Evolutionary conservation across 2,888 invertebrate species (phyloP).

Genomic region (Eulithis prunata): DNA sequence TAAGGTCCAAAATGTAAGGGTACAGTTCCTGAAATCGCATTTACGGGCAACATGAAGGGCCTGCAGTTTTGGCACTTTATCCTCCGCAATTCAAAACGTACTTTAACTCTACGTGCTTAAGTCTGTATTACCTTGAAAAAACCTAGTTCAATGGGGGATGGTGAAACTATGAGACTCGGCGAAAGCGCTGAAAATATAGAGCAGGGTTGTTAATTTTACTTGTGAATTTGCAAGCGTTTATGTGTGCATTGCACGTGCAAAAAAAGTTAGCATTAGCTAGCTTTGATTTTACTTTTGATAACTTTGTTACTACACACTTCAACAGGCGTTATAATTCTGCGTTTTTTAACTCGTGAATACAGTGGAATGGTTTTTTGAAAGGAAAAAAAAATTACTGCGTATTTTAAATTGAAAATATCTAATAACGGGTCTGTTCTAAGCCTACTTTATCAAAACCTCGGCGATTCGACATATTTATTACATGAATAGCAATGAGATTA

Average conservation of each 20-base stretch:
- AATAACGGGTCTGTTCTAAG: too few relatives aligned
- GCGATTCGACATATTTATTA: slow-evolving; percentile 26
- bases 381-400: too few relatives aligned
- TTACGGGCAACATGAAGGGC: slow-evolving; percentile 66
- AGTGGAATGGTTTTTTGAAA: too few relatives aligned
- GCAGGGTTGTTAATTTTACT: slow-evolving; percentile 48
- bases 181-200: slow-evolving; percentile 62
- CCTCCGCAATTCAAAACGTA: slow-evolving; percentile 49
- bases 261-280: too few relatives aligned
- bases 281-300: too few relatives aligned
- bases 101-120: slow-evolving; percentile 51
- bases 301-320: too few relatives aligned
- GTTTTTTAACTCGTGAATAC: too few relatives aligned
- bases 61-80: slow-evolving; percentile 63
- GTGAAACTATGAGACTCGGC: slow-evolving; percentile 56
- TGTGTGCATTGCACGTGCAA: not conserved
- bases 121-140: slow-evolving; percentile 45
- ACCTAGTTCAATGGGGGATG: slow-evolving; percentile 59
- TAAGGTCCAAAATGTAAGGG: slow-evolving; percentile 52
- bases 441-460: slow-evolving; percentile 24
- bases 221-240: slow-evolving; percentile 35
- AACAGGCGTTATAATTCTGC: too few relatives aligned
- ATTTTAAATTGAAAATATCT: too few relatives aligned
- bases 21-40: slow-evolving; percentile 50
- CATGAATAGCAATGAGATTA: slow-evolving; percentile 40